phyloP scores from a whole-genome alignment of 1,140 invertebrate genomes.

The Temnothorax curvispinosus region DNA sequence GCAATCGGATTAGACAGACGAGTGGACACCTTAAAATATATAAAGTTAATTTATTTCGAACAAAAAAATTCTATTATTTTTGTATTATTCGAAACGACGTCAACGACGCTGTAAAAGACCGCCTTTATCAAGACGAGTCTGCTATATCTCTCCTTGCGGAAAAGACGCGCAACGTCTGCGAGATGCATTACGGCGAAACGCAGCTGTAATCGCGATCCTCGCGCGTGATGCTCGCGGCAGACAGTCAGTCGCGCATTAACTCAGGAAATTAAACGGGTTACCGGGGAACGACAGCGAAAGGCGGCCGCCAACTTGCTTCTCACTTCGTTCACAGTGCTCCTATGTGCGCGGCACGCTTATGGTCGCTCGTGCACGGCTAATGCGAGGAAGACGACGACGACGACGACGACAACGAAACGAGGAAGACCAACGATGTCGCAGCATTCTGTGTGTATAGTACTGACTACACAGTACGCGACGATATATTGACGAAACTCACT shows the following conservation, averaged over 20 bases:
- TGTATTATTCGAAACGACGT: background rate
- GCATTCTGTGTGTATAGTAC: background rate
- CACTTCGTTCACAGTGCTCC: background rate
- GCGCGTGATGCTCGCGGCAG: constrained; percentile 42
- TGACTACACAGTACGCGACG: background rate
- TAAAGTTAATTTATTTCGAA: background rate
- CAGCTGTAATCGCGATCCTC: constrained; percentile 64
- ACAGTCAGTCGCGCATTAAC: constrained; percentile 71
- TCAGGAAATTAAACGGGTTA: constrained; percentile 75
- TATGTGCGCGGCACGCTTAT: background rate
- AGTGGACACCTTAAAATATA: background rate
- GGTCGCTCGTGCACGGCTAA: constrained; percentile 32
- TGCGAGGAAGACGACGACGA: constrained; percentile 27
- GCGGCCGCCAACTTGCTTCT: background rate
- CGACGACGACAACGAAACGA: constrained; percentile 16
- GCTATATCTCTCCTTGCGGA: background rate
- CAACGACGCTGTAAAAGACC: background rate
- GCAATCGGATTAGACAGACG: background rate
- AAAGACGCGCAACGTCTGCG: constrained; percentile 14
- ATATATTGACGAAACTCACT: constrained; percentile 12
- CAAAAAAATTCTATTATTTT: constrained; percentile 5
- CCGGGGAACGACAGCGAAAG: constrained; percentile 52
- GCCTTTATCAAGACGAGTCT: background rate
- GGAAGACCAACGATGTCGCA: constrained; percentile 8
- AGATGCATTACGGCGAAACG: constrained; percentile 32